Evolutionary conservation across 2,888 invertebrate species (phyloP).

Genomic region (Fabriciana adippe): DNA sequence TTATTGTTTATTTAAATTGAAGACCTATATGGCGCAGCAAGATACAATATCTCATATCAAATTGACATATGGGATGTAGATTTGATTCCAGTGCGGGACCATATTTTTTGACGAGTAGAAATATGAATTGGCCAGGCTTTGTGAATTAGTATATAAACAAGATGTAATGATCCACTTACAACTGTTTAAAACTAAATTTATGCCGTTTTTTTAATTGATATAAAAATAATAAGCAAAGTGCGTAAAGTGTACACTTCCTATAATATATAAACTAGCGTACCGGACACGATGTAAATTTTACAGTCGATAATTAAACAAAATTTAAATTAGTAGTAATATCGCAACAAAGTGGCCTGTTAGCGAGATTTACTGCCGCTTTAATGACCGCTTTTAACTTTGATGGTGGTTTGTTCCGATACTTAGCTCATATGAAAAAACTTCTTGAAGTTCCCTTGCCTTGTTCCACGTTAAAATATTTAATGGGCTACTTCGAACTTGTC

Average conservation of each 20-base stretch:
- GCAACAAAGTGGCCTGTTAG: conserved; percentile 50
- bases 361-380: conserved; percentile 58
- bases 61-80: too few species aligned
- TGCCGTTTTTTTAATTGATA: too few species aligned
- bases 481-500: conserved; percentile 15
- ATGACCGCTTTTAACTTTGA: conserved; percentile 57
- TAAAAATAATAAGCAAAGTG: background rate
- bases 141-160: too few species aligned
- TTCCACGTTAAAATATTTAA: conserved; percentile 33
- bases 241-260: background rate
- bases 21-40: too few species aligned
- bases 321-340: conserved; percentile 45
- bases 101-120: too few species aligned
- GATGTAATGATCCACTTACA: too few species aligned
- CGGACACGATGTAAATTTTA: conserved; percentile 32
- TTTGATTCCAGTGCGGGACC: too few species aligned
- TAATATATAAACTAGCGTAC: conserved; percentile 16
- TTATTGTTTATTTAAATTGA: too few species aligned
- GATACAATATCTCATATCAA: too few species aligned
- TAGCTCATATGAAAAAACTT: conserved; percentile 44
- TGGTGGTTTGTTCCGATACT: conserved; percentile 54
- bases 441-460: conserved; percentile 23
- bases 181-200: too few species aligned
- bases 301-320: conserved; percentile 40
- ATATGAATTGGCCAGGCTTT: too few species aligned